Base-by-base conservation (phyloP, 2,888 invertebrate genomes). In the Catocala sponsa region DNA sequence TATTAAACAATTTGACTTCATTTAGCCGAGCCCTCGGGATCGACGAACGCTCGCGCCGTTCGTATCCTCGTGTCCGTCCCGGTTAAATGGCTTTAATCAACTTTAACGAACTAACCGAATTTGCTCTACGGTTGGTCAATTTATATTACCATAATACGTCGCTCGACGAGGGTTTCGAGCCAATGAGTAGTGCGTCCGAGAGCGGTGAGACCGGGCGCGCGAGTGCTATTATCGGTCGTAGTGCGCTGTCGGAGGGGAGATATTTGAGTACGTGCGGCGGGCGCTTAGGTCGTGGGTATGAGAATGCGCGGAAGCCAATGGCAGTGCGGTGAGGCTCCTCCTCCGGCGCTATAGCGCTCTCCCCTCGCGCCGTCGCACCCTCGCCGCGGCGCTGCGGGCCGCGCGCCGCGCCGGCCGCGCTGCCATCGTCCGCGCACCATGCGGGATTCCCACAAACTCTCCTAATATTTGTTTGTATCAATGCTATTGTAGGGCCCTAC, bases 1-100 rank as follows among this genome's bases (percentile, higher is more conserved):
- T 91, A 92, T 91, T 90, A 92, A 92, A 92, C 91, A 91, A 93
- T 94, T 92, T 91, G 86, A 90, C 88, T 90, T 93, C 90, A 92
- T 94, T 90, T 88, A 92, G 85, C 74, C 81, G 78, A 86, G 85
- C 85, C 85, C 86, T 85, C 87, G 91, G 88, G 92, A 91, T 92
- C 91, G 92, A 88, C 87, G 88, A 86, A 87, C 89, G 89, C 88
- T 88, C 88, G 91, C 91, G 86, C 91, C 93, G 93, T 91, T 87
- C 92, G 93, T 88, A 88, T 89, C 91, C 89, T 87, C 87, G 91
- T 88, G 89, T 87, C 88, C 91, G 92, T 90, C 88, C 91, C 89
- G 92, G 91, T 94, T 94, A 94, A 94, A 94, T 94, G 94, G 89
- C 94, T 94, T 94, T 94, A 94, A 94, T 94, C 94, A 94, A 91